phyloP scores from a whole-genome alignment of 2,888 invertebrate species.

The Polyommatus icarus region DNA sequence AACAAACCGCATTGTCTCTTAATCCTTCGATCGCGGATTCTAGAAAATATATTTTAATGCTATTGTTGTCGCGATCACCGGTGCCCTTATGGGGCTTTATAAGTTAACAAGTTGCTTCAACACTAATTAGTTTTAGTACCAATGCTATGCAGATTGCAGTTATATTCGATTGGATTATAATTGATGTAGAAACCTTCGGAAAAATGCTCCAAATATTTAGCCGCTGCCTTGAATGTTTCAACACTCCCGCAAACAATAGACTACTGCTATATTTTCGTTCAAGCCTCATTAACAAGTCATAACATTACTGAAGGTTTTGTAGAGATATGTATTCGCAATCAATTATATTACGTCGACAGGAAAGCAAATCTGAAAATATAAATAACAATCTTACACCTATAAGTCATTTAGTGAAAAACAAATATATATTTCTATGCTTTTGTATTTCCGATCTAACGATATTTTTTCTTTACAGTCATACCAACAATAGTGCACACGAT shows the following conservation, averaged over 20 bases:
- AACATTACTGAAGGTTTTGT: neutral
- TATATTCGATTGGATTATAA: neutral
- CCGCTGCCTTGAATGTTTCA: conserved; percentile 14
- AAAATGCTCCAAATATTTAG: conserved; percentile 26
- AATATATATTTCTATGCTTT: neutral
- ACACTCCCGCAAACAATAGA: conserved; percentile 27
- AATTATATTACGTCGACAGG: neutral
- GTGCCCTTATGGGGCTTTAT: too few species aligned
- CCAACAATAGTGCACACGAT: conserved; percentile 61
- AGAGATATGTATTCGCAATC: neutral
- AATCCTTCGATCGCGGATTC: too few species aligned
- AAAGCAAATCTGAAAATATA: neutral
- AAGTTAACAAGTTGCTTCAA: too few species aligned
- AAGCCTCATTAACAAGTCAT: neutral
- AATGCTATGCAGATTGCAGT: neutral
- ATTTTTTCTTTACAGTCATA: conserved; percentile 67
- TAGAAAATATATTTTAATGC: too few species aligned
- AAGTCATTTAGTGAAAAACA: neutral
- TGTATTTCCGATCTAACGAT: neutral
- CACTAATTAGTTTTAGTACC: neutral
- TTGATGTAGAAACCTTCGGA: conserved; percentile 25
- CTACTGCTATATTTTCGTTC: conserved; percentile 11
- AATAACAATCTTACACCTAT: too few species aligned
- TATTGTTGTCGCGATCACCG: too few species aligned
- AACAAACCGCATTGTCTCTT: neutral